These are phyloP conservation scores for Rhamnusium bicolor DNA, from an alignment of 2,888 invertebrate genomes.

Conservation along the genomic window DNA sequence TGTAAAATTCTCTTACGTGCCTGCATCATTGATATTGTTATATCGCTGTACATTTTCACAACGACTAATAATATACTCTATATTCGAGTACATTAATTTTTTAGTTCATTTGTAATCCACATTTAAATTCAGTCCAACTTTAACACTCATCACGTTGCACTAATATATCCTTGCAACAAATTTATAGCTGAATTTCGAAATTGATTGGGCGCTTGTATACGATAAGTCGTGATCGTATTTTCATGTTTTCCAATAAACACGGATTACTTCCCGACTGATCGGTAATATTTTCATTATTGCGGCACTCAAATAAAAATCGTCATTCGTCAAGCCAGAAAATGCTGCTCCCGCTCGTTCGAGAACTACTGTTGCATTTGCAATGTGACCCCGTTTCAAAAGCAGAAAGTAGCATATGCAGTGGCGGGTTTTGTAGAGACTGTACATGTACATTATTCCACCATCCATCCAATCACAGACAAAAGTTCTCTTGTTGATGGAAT, in stretches of 20 bases:
- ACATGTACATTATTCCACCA: too few relatives aligned
- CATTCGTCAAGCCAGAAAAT: constrained; percentile 29
- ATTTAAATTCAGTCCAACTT: constrained; percentile 10
- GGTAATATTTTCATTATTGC: constrained; percentile 51
- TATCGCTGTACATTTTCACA: neutral
- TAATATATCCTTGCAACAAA: constrained; percentile 25
- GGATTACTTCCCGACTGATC: constrained; percentile 52
- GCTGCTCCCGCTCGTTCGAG: constrained; percentile 1
- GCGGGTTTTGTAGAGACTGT: neutral
- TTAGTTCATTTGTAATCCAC: neutral
- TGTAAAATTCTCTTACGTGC: too few relatives aligned
- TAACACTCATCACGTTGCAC: constrained; percentile 4
- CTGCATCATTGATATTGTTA: too few relatives aligned
- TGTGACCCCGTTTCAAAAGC: neutral
- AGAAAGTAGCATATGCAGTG: neutral
- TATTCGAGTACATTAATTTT: neutral
- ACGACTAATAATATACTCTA: neutral
- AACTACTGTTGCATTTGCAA: constrained; percentile 8
- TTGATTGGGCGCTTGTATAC: constrained; percentile 44
- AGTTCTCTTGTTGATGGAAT: too few relatives aligned
- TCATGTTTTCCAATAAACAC: constrained; percentile 46
- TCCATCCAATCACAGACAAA: too few relatives aligned
- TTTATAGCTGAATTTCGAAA: constrained; percentile 35
- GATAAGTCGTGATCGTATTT: constrained; percentile 44
- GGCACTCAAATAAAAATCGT: constrained; percentile 36